Evolutionary conservation across 2,113 vertebrate genomes (phyloP), one percentile per base, ranked within the genome.

Genomic region (Heterochromis multidens): DNA sequence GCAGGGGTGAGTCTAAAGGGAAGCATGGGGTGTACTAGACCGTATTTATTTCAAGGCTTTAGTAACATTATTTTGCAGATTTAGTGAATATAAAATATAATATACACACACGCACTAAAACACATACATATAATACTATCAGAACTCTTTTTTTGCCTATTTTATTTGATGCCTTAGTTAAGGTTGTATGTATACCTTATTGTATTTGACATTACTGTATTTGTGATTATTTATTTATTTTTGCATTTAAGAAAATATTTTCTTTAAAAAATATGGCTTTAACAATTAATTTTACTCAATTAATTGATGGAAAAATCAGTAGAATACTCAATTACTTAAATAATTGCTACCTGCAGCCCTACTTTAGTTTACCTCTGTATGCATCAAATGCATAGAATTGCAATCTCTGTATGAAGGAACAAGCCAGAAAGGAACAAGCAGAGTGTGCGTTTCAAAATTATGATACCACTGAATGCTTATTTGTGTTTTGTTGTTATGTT

Each of bases 161-260:
- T 63, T 63, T 37, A 63, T 63, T 63, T 1, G 35, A 63, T 35
- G 31, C 5, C 10, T 62, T 21, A 21, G 17, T 1, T 4, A 33
- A 5, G 5, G 0, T 21, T 10, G 11, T 63, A 37, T 37, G 1
- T 23, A 8, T 2, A 63, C 37, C 33, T n/a, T 63, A 8, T 37
- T 5, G 6, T 37, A 37, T 37, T 63, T 63, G 23, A 63, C 61
- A 63, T 37, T 29, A 63, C 3, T 7, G 33, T 63, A 23, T 33
- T 63, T 37, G 11, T 23, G 33, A 63, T 63, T 63, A 12, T 37
- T 63, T 37, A 63, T 63, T 37, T 37, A 37, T 63, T 63, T 37
- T 63, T 37, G 11, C 61, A 0, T 63, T 58, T 0, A 3, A 23
- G 35, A 62, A 61, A 40, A 23, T 13, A 0, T 23, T 65, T 65